Conservation (phyloP, 2,888 invertebrate species). For the Aphodius sticticus region DNA sequence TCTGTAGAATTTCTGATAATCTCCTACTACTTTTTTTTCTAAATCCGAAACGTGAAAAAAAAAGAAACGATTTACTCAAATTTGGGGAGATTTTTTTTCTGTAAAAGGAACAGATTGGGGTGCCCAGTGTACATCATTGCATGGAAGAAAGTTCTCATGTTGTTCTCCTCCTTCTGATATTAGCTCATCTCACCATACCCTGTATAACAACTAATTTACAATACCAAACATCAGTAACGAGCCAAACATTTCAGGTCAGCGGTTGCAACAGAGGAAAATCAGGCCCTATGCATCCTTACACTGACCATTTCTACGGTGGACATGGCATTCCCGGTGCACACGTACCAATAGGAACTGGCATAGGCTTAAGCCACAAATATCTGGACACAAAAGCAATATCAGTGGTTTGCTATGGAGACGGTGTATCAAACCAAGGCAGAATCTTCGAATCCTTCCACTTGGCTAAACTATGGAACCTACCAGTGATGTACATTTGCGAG, state of each 20-base stretch:
- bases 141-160: no score
- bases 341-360: conserved; percentile 83
- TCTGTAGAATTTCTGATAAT: no score
- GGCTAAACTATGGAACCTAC: conserved; percentile 80
- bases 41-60: no score
- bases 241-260: conserved; percentile 63
- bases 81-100: no score
- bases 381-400: conserved; percentile 72
- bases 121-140: no score
- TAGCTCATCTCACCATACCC: no score
- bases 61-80: no score
- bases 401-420: conserved; percentile 78
- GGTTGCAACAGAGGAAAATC: neutral
- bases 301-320: conserved; percentile 78
- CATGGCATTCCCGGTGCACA: conserved; percentile 92
- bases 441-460: conserved; percentile 80
- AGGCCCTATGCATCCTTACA: conserved; percentile 73
- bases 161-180: no score
- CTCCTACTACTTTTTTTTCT: no score
- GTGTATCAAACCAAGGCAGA: conserved; percentile 81
- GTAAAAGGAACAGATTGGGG: no score
- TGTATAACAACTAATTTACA: no score
- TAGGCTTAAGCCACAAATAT: conserved; percentile 81
- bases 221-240: no score
- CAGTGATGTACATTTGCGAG: conserved; percentile 82